Evolutionary conservation across 2,888 invertebrate species (phyloP), one percentile per base, ranked within the genome.

Genomic region (Thera obeliscata): DNA sequence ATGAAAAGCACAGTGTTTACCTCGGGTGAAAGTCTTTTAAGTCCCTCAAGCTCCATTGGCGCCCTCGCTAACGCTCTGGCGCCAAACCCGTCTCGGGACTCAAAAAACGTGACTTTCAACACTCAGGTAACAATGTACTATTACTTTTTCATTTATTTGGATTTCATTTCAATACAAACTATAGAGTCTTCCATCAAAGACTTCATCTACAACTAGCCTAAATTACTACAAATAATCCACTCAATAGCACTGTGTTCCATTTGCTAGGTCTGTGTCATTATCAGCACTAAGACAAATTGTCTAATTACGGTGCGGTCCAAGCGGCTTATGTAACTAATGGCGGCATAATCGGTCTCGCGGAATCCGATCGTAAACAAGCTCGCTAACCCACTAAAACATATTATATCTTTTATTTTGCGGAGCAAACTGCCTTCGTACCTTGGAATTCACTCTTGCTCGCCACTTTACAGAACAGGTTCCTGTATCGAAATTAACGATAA

Each of bases 371-470:
- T 91, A 90, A 92, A 91, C 89, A 90, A 86, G 87, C 89, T 91
- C 83, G 90, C 90, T 93, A 93, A 93, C 93, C 93, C 89, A 93
- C 91, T 93, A 93, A 93, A 93, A 92, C 89, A 91, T 91, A 93
- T 92, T 92, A 61, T 61, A 61, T 91, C 90, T 92, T 92, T 93
- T 93, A 91, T 91, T 92, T 91, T 91, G 91, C 88, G 78, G 78
- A 82, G 86, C 82, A 81, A 80, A 81, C 80, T 80, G 81, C 86
- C 82, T 84, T 84, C 84, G 82, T 83, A 80, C 80, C 81, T 81
- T 82, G 74, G 74, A 74, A 75, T 75, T 72, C 65, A 74, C 72
- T 72, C 73, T 69, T 72, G 81, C 78, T 82, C 82, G 82, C 82
- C 86, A 83, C 87, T 86, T 82, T 78, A 85, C 82, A 85, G 82